Evolutionary conservation across 2,797 vertebrate genomes (phyloP).

Genomic region (Luscinia luscinia): DNA sequence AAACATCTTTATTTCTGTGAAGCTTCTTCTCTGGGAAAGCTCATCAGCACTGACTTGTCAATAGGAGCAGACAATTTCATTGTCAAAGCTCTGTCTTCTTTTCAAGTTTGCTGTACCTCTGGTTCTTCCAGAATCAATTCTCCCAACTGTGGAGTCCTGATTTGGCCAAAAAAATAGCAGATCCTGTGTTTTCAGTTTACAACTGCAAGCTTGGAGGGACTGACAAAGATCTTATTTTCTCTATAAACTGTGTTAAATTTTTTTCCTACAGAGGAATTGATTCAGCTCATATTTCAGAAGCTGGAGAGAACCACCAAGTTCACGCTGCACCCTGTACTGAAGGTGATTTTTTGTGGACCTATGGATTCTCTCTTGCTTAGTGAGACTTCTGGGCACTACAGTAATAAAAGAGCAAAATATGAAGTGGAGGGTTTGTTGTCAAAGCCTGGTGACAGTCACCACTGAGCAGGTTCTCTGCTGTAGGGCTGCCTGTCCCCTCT

Average conservation of each 20-base stretch:
- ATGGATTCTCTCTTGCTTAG: neutral
- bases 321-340: neutral
- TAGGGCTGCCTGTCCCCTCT: neutral
- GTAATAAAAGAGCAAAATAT: neutral
- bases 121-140: neutral
- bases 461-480: neutral
- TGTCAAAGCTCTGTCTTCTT: neutral
- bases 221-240: neutral
- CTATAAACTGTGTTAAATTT: neutral
- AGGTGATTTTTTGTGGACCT: neutral
- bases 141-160: neutral
- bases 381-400: neutral
- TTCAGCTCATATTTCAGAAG: neutral
- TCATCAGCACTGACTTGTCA: neutral
- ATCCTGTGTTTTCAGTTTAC: neutral
- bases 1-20: neutral
- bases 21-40: neutral
- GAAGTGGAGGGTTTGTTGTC: neutral
- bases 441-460: constrained; percentile 32
- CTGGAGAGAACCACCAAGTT: neutral
- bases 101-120: neutral
- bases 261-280: neutral
- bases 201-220: neutral
- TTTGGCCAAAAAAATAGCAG: neutral
- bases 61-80: neutral